Base-by-base conservation (phyloP, 2,113 vertebrate genomes). In the Eolophus roseicapilla region DNA sequence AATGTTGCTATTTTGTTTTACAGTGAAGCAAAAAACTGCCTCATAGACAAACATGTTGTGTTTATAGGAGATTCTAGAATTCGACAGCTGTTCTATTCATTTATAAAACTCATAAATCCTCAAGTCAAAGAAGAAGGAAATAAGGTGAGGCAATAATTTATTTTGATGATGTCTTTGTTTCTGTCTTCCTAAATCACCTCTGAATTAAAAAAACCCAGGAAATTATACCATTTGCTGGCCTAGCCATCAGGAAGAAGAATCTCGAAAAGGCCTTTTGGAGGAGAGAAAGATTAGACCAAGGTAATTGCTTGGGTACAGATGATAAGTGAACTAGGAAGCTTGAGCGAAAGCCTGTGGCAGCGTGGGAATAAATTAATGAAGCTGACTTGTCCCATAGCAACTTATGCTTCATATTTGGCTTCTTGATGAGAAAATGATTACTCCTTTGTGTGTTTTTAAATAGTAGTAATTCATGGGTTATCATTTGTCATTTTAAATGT, bases 11-110 rank as follows among this genome's bases (percentile, higher is more conserved):
- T 89, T 96, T 76, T 97, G 93, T 95, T 95, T 98, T 98, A 93
- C 97, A 99, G 99, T 97, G 99, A 99, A 98, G 99, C 99, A 92
- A 99, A 98, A 98, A 97, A 93, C 65, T 99, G 99, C 97, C 99
- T 99, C 64, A 43, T 97, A 96, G 97, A 98, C 95, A 99, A 99
- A 96, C 98, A 97, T 33, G 96, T 99, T 94, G 98, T 98, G 68
- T 99, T 99, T 97, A 86, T 99, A 65, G 99, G 99, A 85, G 99
- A 99, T 96, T 99, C 99, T 93, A 98, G 99, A 97, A 99, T 99
- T 93, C 98, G 99, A 69, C 99, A 99, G 85, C 97, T 99, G 11
- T 99, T 99, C 96, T 99, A 99, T 95, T 98, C 99, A 43, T 99
- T 99, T 95, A 90, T 99, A 95, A 99, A 99, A 97, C 98, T 99